A percentile compares a stretch with the other conserved stretches of the same genome.
Conservation (phyloP, 2,888 invertebrate species). For the Acronicta aceris region DNA sequence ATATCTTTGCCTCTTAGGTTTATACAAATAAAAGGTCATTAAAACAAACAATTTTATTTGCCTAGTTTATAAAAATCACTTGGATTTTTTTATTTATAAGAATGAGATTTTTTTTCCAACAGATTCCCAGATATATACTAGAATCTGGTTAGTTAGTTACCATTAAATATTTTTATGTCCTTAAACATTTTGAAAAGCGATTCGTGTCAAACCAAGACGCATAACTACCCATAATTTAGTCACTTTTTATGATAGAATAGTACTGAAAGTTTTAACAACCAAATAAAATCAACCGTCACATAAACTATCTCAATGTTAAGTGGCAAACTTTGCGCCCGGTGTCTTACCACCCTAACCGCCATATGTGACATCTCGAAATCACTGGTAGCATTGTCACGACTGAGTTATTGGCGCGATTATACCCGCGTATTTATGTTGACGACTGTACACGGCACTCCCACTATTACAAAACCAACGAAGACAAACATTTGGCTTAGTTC, state of each 20-base stretch:
- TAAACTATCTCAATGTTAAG: constrained; percentile 20
- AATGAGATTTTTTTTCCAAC: too few species aligned
- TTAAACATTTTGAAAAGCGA: too few species aligned
- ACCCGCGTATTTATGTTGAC: constrained; percentile 55
- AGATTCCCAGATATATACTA: too few species aligned
- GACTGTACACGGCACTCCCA: constrained; percentile 41
- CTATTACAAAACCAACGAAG: constrained; percentile 5
- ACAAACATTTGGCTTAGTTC: not conserved
- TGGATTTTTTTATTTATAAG: too few species aligned
- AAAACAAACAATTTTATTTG: too few species aligned
- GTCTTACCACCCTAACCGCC: constrained; percentile 45
- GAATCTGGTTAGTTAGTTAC: too few species aligned
- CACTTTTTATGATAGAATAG: not conserved
- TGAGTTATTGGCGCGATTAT: constrained; percentile 64
- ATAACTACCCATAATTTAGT: not conserved
- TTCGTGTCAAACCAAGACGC: not conserved
- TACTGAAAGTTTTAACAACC: constrained; percentile 8
- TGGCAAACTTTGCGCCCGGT: constrained; percentile 28
- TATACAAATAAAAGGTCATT: too few species aligned
- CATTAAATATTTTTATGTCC: too few species aligned
- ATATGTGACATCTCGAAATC: constrained; percentile 68
- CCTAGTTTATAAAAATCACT: too few species aligned
- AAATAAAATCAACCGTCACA: constrained; percentile 21
- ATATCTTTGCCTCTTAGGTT: too few species aligned
- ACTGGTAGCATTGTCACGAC: constrained; percentile 60